Evolutionary conservation across 2,113 vertebrate genomes (phyloP).

Genomic region (Glaucomys volans): DNA sequence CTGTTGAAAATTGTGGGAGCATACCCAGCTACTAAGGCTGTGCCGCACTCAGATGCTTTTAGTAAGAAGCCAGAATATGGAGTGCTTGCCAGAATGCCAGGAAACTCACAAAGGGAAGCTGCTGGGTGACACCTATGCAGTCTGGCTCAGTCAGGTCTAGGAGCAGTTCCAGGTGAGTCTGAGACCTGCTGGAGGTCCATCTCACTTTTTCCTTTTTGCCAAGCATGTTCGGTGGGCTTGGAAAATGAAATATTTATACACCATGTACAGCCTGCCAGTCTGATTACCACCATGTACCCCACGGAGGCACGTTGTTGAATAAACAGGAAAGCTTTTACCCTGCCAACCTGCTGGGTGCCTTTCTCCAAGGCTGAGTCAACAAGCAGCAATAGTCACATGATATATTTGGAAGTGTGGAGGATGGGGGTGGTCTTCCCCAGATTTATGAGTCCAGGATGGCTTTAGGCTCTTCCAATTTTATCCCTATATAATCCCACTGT

Average conservation of each 20-base stretch:
- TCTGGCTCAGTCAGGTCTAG: not conserved
- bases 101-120: not conserved
- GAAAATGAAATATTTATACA: constrained; percentile 61
- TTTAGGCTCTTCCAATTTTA: constrained; percentile 32
- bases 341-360: constrained; percentile 20
- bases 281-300: constrained; percentile 26
- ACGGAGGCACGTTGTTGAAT: constrained; percentile 35
- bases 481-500: not conserved
- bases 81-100: not conserved
- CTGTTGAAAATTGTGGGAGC: not conserved
- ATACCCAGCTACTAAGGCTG: not conserved
- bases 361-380: constrained; percentile 62
- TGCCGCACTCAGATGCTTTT: not conserved
- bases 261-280: not conserved
- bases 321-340: constrained; percentile 72
- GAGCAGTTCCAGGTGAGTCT: not conserved
- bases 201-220: not conserved
- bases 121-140: not conserved
- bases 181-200: not conserved
- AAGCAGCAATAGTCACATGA: constrained; percentile 15
- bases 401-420: constrained; percentile 1
- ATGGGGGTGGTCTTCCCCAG: constrained; percentile 4
- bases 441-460: constrained; percentile 31
- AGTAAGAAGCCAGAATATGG: not conserved
- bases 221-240: not conserved